Percentiles rank a stretch among this genome's conserved stretches.
Evolutionary conservation across 1,140 invertebrate species (phyloP).

Genomic region (Brachionus plicatilis): DNA sequence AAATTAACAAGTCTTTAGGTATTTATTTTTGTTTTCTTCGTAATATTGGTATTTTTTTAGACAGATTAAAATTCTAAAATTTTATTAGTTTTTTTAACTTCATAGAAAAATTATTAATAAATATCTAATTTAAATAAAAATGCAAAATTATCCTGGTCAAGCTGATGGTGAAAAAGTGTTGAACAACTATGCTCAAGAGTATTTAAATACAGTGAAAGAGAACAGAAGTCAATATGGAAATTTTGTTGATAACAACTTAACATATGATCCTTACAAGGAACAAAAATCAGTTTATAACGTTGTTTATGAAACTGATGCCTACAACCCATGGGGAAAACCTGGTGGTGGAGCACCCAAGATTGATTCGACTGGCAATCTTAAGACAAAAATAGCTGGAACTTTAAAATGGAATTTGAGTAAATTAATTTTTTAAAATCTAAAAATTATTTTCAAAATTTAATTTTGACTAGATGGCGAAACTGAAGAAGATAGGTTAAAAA

Average conservation of each 20-base stretch:
- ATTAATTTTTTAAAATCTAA: neutral
- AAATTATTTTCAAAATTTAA: neutral
- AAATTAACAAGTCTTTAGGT: no score
- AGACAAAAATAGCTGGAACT: constrained; percentile 29
- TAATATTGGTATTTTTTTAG: neutral
- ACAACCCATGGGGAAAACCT: constrained; percentile 39
- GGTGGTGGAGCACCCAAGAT: constrained; percentile 37
- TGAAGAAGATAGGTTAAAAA: constrained; percentile 17
- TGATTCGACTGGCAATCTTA: neutral
- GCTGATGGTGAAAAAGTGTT: neutral
- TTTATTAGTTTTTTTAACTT: neutral
- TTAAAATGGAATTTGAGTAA: constrained; percentile 39
- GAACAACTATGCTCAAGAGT: constrained; percentile 26
- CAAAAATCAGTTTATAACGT: constrained; percentile 39
- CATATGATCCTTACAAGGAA: constrained; percentile 38
- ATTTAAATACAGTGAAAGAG: constrained; percentile 38
- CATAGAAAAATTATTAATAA: neutral
- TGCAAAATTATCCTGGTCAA: neutral
- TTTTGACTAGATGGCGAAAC: constrained; percentile 24
- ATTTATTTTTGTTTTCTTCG: no score
- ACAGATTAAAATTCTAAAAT: neutral
- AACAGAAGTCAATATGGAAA: constrained; percentile 30
- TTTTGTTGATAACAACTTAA: constrained; percentile 25
- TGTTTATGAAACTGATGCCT: constrained; percentile 32
- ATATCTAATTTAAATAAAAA: neutral